Percentiles rank a stretch among this genome's conserved stretches.
Evolutionary conservation across 2,888 invertebrate genomes (phyloP).

Genomic region (Catocala sponsa): DNA sequence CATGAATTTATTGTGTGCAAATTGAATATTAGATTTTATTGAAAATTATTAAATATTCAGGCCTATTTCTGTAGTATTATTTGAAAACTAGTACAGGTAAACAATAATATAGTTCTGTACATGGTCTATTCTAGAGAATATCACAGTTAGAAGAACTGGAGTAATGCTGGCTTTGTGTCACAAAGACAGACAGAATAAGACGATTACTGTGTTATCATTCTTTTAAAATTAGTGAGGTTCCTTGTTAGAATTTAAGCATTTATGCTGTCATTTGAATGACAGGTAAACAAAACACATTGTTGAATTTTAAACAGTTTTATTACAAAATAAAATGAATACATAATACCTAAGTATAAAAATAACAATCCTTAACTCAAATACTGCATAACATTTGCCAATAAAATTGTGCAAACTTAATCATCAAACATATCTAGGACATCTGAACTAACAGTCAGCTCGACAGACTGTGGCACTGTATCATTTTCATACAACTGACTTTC

Average conservation of each 20-base stretch:
- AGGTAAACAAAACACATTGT: conserved; percentile 2
- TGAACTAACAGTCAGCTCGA: conserved; percentile 69
- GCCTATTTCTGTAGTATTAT: conserved; percentile 53
- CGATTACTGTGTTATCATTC: too few species aligned
- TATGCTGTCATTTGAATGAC: too few species aligned
- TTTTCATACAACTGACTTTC: conserved; percentile 80
- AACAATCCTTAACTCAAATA: background rate
- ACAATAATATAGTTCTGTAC: background rate
- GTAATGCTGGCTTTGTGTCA: too few species aligned
- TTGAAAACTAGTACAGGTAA: conserved; percentile 15
- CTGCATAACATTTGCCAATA: too few species aligned
- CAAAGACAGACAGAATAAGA: too few species aligned
- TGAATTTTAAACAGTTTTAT: conserved; percentile 2
- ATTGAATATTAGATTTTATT: conserved; percentile 76
- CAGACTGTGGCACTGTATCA: conserved; percentile 75
- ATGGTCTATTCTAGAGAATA: too few species aligned
- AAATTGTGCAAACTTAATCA: conserved; percentile 48
- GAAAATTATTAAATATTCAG: conserved; percentile 67
- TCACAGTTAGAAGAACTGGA: too few species aligned
- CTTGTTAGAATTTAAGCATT: too few species aligned
- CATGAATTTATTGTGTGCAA: conserved; percentile 81
- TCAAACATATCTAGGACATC: conserved; percentile 82
- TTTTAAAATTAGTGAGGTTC: too few species aligned
- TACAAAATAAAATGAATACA: background rate
- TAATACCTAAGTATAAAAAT: background rate